A percentile compares a stretch with the other conserved stretches of the same genome.
Conservation (phyloP, 2,113 vertebrate species). For the Pithys albifrons region DNA sequence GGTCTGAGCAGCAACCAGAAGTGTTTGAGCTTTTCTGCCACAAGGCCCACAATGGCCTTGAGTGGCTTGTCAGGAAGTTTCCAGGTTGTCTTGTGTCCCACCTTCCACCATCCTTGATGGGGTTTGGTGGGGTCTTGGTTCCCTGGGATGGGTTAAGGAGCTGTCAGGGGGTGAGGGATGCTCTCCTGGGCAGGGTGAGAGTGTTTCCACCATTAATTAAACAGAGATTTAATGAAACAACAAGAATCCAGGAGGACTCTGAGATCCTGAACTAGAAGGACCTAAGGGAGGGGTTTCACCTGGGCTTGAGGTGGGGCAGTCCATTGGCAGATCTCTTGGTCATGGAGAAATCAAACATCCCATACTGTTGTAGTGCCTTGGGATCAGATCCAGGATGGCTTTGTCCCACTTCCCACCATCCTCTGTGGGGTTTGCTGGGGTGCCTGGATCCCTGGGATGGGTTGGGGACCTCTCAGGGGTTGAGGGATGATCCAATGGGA, state of each 20-base stretch:
- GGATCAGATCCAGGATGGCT: background rate
- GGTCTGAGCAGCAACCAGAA: too few species aligned
- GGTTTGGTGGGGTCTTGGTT: too few species aligned
- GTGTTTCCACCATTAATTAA: background rate
- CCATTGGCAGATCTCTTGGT: background rate
- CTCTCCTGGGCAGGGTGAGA: too few species aligned
- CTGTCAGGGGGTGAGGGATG: too few species aligned
- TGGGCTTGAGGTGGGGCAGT: background rate
- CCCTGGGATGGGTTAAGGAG: too few species aligned
- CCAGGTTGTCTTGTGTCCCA: too few species aligned
- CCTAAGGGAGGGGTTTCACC: background rate
- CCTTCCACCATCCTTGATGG: too few species aligned
- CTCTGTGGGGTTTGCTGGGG: background rate
- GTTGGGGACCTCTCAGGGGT: background rate
- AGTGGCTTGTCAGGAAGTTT: too few species aligned
- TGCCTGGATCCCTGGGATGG: too few species aligned
- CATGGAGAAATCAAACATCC: background rate
- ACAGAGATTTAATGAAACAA: background rate
- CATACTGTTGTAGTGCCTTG: background rate
- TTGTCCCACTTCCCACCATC: background rate
- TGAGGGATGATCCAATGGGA: background rate
- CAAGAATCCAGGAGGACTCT: background rate
- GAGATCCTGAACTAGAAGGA: background rate
- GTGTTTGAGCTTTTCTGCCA: too few species aligned
- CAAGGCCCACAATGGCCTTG: too few species aligned